A percentile compares a stretch with the other conserved stretches of the same genome.
phyloP scores from a whole-genome alignment of 2,888 invertebrate species.

The Blastobasis adustella region DNA sequence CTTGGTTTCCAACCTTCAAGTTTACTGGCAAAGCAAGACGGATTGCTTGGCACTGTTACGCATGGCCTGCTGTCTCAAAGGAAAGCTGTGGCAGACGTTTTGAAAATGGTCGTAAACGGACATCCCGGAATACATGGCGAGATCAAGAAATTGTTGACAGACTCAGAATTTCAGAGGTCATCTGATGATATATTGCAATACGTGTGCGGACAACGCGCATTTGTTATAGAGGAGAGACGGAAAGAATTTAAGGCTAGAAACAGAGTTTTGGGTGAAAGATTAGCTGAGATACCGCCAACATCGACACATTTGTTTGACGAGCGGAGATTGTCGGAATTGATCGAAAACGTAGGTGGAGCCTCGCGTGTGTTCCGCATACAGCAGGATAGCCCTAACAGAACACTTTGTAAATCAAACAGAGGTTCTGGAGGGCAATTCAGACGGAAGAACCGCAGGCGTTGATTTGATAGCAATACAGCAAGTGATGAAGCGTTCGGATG shows the following conservation, averaged over 20 bases:
- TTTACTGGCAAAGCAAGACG: background rate
- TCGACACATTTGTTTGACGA: slow-evolving; percentile 8
- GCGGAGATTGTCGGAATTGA: slow-evolving; percentile 2
- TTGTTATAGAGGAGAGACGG: slow-evolving; percentile 11
- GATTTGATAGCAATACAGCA: too few species aligned
- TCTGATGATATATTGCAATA: slow-evolving; percentile 13
- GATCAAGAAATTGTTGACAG: background rate
- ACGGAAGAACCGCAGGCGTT: too few species aligned
- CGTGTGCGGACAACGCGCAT: slow-evolving; percentile 10
- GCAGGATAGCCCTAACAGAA: too few species aligned
- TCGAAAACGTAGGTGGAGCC: slow-evolving; percentile 2
- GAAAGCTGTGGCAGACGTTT: slow-evolving; percentile 3
- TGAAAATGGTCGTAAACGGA: background rate
- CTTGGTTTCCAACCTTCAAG: slow-evolving; percentile 2
- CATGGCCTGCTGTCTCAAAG: slow-evolving; percentile 12
- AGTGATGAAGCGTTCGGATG: too few species aligned
- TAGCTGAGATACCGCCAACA: slow-evolving; percentile 9
- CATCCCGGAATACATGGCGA: background rate
- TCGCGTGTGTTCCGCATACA: background rate
- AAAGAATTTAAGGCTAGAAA: slow-evolving; percentile 6
- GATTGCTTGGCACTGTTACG: slow-evolving; percentile 5
- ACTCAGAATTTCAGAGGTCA: slow-evolving; percentile 6
- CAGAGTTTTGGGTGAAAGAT: slow-evolving; percentile 5
- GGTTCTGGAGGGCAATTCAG: too few species aligned
- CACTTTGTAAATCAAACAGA: too few species aligned